phyloP scores from a whole-genome alignment of 2,113 vertebrate genomes.

The Trematocara zebra region DNA sequence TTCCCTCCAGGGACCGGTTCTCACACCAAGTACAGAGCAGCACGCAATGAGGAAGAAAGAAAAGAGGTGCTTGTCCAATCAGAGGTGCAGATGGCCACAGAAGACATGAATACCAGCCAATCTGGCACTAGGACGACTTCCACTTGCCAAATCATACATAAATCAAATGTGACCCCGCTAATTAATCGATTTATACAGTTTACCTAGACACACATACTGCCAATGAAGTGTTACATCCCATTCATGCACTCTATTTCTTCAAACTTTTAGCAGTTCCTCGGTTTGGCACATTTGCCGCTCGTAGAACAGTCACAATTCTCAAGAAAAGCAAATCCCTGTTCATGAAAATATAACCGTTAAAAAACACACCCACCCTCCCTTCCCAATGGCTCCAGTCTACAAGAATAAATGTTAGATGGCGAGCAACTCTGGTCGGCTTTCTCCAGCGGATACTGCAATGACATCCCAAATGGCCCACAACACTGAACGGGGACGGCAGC shows the following conservation, averaged over 20 bases:
- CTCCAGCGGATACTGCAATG: slow-evolving; percentile 23
- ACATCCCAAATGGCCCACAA: slow-evolving; percentile 25
- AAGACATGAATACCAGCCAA: slow-evolving; percentile 44
- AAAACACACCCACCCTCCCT: neutral
- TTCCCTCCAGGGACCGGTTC: slow-evolving; percentile 33
- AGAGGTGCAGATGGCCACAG: slow-evolving; percentile 43
- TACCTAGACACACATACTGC: slow-evolving; percentile 11
- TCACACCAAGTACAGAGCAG: slow-evolving; percentile 8
- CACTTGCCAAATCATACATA: slow-evolving; percentile 11
- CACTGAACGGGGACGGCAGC: slow-evolving; percentile 14
- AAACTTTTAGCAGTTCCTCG: neutral
- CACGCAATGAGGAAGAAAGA: slow-evolving; percentile 45
- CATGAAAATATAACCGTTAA: neutral
- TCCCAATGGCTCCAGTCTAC: slow-evolving; percentile 22
- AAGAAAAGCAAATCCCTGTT: neutral
- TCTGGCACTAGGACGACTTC: slow-evolving; percentile 24
- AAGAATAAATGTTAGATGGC: slow-evolving; percentile 27
- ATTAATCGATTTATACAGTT: slow-evolving; percentile 4
- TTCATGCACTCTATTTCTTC: neutral
- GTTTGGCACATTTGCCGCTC: neutral
- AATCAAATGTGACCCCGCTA: slow-evolving; percentile 36
- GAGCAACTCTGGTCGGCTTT: neutral
- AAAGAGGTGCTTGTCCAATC: slow-evolving; percentile 37
- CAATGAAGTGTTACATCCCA: slow-evolving; percentile 7
- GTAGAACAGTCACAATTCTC: neutral